Evolutionary conservation across 2,113 vertebrate genomes (phyloP).

Genomic region (Petromus typicus): DNA sequence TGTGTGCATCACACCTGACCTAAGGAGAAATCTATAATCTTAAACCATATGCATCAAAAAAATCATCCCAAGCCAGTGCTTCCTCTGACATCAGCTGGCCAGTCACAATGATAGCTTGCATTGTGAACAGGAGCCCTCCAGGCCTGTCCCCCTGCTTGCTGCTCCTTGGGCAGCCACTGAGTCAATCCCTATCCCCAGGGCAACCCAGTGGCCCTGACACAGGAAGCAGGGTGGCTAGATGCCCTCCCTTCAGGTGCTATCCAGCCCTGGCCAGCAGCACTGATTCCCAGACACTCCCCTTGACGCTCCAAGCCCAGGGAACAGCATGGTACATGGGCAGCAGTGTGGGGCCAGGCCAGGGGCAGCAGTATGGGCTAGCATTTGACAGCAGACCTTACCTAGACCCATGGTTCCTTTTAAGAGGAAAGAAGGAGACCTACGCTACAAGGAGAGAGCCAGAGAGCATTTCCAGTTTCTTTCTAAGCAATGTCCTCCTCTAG

Average conservation of each 20-base stretch:
- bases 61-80: not conserved
- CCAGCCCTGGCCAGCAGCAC: not conserved
- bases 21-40: not conserved
- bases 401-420: not conserved
- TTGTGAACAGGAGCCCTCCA: no score
- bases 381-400: not conserved
- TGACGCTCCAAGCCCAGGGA: not conserved
- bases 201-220: not conserved
- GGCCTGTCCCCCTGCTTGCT: not conserved
- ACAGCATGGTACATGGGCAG: not conserved
- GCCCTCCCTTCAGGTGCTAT: not conserved
- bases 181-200: not conserved
- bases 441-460: not conserved
- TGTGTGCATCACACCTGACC: not conserved
- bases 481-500: not conserved
- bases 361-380: not conserved
- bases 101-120: not conserved
- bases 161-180: no score
- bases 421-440: not conserved
- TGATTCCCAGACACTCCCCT: not conserved
- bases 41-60: not conserved
- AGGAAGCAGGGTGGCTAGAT: not conserved
- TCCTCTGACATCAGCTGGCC: rapidly evolving
- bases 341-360: not conserved
- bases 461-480: not conserved